Evolutionary conservation across 2,888 invertebrate species (phyloP), one percentile per base, ranked within the genome.

Genomic region (Sphecodes monilicornis): DNA sequence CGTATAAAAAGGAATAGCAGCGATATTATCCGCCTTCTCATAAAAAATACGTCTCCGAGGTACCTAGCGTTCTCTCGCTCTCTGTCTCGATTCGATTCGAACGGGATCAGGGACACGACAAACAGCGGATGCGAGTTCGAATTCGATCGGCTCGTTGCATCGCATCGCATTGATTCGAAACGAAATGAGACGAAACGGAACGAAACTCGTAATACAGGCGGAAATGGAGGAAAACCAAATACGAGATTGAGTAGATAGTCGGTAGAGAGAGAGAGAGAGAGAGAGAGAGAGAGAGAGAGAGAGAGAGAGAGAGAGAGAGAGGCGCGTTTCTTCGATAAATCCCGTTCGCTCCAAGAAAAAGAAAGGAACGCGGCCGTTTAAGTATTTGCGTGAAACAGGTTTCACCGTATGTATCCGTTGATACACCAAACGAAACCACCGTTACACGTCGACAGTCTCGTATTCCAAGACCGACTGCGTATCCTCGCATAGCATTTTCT

Each of bases 381-480:
- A 68, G 68, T 4, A 69, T 69, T 69, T 60, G 80, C 69, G 26
- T 50, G 64, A 64, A 70, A 80, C 80, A 76, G 76, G 80, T 71
- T 80, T 80, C 72, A 68, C 36, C 66, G 72, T 68, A 11, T 66
- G 70, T 72, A 73, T 76, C 54, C 50, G 60, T 57, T 36, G 43
- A 32, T 50, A 22, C 16, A 32, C 32, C 72, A 43, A 41, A 68
- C 36, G 73, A 76, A 78, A 86, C 78, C 76, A 86, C 87, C 84
- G 87, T 87, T 86, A 86, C 36, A 60, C 73, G 50, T 22, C 43
- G 57, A 41, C 18, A 46, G 8, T 41, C 46, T 18, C 68, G n/a
- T 8, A 36, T 69, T 36, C 64, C 75, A 16, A 29, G 22, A 74
- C 26, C 26, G 43, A 18, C 10, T 18, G 29, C 29, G 57, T 26